phyloP scores from a whole-genome alignment of 30 jellyfish, hydroid and myxozoan species.

The Sanderia malayensis region DNA sequence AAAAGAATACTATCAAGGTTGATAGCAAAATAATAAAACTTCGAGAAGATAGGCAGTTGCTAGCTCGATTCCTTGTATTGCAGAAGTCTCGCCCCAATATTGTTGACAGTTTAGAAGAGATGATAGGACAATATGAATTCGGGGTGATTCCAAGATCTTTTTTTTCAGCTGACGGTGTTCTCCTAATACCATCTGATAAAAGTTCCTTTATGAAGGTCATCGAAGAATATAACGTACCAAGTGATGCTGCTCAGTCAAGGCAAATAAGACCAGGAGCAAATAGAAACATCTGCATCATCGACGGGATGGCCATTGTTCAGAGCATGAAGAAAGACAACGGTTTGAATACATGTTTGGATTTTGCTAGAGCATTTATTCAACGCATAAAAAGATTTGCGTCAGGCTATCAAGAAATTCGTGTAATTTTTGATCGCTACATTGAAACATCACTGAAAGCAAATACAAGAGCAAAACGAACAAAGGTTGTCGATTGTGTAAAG shows the following conservation, averaged over 20 bases:
- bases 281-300: no score
- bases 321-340: slow-evolving; percentile 4
- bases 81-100: slow-evolving; percentile 4
- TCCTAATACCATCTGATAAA: slow-evolving; percentile 3
- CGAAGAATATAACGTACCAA: neutral
- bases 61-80: neutral
- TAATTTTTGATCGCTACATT: slow-evolving; percentile 1
- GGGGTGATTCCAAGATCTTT: slow-evolving; percentile 2
- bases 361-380: neutral
- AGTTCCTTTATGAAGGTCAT: slow-evolving; percentile 3
- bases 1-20: neutral
- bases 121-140: neutral
- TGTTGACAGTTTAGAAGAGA: no score
- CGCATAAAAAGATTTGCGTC: neutral
- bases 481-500: slow-evolving; percentile 1
- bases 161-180: slow-evolving; percentile 2
- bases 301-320: slow-evolving; percentile 5
- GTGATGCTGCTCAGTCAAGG: slow-evolving; percentile 4
- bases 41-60: neutral
- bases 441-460: slow-evolving; percentile 2
- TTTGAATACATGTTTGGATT: neutral
- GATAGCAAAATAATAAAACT: neutral
- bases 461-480: neutral
- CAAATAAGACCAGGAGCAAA: slow-evolving; percentile 3
- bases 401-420: slow-evolving; percentile 1